phyloP scores from a whole-genome alignment of 2,888 invertebrate species.

The Digitonthophagus gazella region DNA sequence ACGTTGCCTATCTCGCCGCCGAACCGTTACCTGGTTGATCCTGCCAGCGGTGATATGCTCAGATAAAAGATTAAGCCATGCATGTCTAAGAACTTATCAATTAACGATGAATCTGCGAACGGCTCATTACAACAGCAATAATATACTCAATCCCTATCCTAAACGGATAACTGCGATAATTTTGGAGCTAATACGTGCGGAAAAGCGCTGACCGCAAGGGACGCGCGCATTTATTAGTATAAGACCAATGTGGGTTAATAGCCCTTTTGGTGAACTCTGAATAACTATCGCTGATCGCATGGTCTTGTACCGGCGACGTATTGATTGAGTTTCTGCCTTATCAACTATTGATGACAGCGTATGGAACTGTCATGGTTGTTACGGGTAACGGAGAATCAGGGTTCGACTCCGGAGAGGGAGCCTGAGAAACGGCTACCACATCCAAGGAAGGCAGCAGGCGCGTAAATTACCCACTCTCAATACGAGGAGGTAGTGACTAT shows the following conservation, averaged over 20 bases:
- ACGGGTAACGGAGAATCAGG: conserved; percentile 73
- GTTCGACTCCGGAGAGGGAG: conserved; percentile 73
- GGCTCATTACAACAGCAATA: conserved; percentile 63
- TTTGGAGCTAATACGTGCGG: conserved; percentile 24
- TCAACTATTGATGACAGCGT: conserved; percentile 68
- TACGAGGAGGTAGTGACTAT: conserved; percentile 65
- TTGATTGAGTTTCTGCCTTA: conserved; percentile 67
- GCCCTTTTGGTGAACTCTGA: conserved; percentile 19
- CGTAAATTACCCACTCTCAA: conserved; percentile 63
- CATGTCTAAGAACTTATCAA: conserved; percentile 63
- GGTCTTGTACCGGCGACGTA: conserved; percentile 57
- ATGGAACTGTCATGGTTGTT: conserved; percentile 65
- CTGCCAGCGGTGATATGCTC: conserved; percentile 65
- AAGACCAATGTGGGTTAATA: conserved; percentile 12
- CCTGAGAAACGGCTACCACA: conserved; percentile 69
- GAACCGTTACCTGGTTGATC: conserved; percentile 54
- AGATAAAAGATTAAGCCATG: conserved; percentile 68
- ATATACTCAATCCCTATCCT: conserved; percentile 39
- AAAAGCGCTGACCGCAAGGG: conserved; percentile 12
- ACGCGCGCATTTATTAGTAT: conserved; percentile 18
- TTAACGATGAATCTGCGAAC: conserved; percentile 60
- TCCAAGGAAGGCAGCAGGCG: conserved; percentile 72
- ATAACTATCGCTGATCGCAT: conserved; percentile 41
- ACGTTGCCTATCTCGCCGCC: not conserved
- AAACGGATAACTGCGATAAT: conserved; percentile 21